Conservation (phyloP, 2,113 vertebrate genomes). For the Salvator merianae region DNA sequence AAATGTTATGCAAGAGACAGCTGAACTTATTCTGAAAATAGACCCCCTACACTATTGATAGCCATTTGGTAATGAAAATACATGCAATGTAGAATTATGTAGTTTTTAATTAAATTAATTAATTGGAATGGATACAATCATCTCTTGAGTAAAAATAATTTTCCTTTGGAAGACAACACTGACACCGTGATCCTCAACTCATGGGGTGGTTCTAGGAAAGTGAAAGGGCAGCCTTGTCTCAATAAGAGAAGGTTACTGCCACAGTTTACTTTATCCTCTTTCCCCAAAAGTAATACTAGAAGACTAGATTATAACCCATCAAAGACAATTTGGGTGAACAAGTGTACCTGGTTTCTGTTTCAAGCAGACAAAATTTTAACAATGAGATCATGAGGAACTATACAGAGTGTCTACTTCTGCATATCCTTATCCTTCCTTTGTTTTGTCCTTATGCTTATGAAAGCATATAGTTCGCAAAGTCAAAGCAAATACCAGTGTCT, state of each 20-base stretch:
- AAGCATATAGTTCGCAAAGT: too few relatives aligned
- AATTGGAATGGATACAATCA: not conserved
- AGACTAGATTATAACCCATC: not conserved
- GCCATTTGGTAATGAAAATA: conserved; percentile 15
- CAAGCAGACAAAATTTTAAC: not conserved
- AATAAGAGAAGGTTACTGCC: too few relatives aligned
- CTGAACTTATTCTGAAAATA: too few relatives aligned
- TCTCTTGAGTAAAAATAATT: not conserved
- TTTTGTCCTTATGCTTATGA: too few relatives aligned
- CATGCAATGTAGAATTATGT: not conserved
- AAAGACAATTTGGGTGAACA: not conserved
- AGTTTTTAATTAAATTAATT: too few relatives aligned
- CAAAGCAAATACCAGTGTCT: too few relatives aligned
- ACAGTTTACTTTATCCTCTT: too few relatives aligned
- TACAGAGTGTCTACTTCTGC: not conserved
- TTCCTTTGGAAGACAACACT: not conserved
- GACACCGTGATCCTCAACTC: too few relatives aligned
- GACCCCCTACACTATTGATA: not conserved
- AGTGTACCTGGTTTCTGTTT: not conserved
- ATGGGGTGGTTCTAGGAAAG: too few relatives aligned
- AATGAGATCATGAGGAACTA: not conserved
- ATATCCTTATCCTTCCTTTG: not conserved
- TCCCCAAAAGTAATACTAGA: not conserved
- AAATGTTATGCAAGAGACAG: too few relatives aligned
- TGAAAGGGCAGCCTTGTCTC: too few relatives aligned